Conservation (phyloP, 2,113 vertebrate species). For the Syrrhaptes paradoxus region DNA sequence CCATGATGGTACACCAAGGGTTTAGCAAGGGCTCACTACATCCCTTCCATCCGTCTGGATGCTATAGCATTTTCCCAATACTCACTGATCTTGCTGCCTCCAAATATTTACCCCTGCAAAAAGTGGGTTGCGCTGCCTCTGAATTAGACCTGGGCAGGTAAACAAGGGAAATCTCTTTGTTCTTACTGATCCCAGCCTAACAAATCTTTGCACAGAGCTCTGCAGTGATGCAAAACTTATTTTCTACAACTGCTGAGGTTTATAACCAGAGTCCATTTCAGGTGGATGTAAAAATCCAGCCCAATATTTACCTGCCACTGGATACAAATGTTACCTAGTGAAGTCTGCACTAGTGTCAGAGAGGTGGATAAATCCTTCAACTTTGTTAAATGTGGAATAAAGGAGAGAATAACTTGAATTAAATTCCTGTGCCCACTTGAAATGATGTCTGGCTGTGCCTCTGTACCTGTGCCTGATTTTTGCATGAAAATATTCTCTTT, state of each 20-base stretch:
- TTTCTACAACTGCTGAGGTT: not conserved
- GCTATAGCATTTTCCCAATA: not conserved
- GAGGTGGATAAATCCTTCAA: constrained; percentile 84
- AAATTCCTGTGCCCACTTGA: constrained; percentile 85
- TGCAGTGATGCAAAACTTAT: not conserved
- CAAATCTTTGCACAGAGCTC: not conserved
- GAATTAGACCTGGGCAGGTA: not conserved
- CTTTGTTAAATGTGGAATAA: constrained; percentile 85
- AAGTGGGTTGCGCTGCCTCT: not conserved
- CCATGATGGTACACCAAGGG: not conserved
- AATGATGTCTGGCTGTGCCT: constrained; percentile 85
- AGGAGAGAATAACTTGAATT: constrained; percentile 85
- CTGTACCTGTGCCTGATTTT: constrained; percentile 85
- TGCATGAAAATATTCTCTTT: constrained; percentile 89
- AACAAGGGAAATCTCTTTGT: not conserved
- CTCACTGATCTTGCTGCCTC: not conserved
- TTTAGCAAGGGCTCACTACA: rapidly evolving
- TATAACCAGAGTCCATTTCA: constrained; percentile 72
- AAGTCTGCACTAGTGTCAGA: constrained; percentile 81
- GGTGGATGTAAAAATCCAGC: constrained; percentile 72
- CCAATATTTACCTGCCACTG: constrained; percentile 78
- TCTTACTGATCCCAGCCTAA: not conserved
- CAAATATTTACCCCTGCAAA: not conserved
- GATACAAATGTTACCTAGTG: constrained; percentile 77
- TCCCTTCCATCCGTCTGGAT: not conserved